phyloP scores from a whole-genome alignment of 2,113 vertebrate species.

The Muntiacus reevesi region DNA sequence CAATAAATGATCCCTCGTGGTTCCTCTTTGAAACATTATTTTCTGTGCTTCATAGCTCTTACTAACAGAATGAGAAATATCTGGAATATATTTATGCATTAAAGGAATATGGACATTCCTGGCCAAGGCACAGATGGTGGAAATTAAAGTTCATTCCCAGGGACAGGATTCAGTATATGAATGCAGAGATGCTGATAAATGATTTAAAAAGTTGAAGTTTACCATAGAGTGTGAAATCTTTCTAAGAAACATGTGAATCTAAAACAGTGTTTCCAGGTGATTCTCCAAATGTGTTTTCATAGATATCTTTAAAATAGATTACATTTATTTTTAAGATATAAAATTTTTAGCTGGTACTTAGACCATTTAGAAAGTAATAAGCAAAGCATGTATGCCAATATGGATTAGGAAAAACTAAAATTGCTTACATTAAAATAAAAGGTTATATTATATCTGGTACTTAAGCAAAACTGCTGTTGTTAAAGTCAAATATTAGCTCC shows the following conservation, averaged over 20 bases:
- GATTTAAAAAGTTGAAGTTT: conserved; percentile 22
- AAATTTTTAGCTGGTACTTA: neutral
- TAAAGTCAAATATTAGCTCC: neutral
- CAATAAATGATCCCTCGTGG: conserved; percentile 71
- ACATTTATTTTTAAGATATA: neutral
- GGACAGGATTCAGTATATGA: conserved; percentile 33
- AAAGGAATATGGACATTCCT: conserved; percentile 50
- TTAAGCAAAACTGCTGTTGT: neutral
- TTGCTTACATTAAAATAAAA: neutral
- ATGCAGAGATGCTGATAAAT: conserved; percentile 51
- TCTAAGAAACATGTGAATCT: neutral
- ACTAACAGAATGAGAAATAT: conserved; percentile 55
- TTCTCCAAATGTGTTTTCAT: neutral
- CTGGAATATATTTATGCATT: conserved; percentile 58
- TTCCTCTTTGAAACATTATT: conserved; percentile 61
- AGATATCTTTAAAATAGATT: neutral
- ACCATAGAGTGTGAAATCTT: neutral
- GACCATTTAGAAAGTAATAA: neutral
- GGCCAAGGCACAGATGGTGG: conserved; percentile 62
- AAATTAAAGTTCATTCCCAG: conserved; percentile 60
- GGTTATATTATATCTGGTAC: neutral
- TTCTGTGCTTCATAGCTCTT: conserved; percentile 56
- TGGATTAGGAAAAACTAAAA: neutral
- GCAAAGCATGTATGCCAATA: neutral
- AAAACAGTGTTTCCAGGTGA: neutral